Evolutionary conservation across 2,113 vertebrate species (phyloP), one percentile per base, ranked within the genome.

Genomic region (Loxodonta africana): DNA sequence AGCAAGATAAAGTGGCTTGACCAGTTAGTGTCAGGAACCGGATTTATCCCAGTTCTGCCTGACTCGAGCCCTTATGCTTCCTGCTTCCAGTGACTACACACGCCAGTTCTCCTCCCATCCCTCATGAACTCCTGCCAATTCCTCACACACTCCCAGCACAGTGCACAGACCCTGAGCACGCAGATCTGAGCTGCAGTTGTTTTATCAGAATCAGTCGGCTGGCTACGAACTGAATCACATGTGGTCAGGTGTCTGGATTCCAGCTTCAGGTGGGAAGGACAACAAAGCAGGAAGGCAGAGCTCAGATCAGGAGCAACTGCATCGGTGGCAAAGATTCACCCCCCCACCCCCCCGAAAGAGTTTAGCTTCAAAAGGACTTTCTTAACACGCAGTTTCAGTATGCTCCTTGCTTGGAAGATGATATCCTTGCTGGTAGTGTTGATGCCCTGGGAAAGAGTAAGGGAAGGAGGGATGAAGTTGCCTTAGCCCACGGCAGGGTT

Each of bases 381-480:
- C 15, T 26, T 11, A 57, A 62, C 0, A 7, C 10, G 6, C 12
- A 74, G 0, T 26, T 65, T 7, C 21, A 8, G 0, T 0, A 0
- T 4, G 1, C 25, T 14, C 21, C n/a, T 0, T 28, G 44, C 3
- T 5, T 26, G 11, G 3, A 0, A 1, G 1, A 1, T 0, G 30
- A 87, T 91, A 0, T 80, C 10, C 1, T 2, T 0, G 25, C 88
- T 91, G 23, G 0, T 0, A 20, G 7, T 80, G 44, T 91, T 12
- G 21, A 9, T 0, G 2, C 0, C 0, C 94, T 91, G 57, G 51
- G 9, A 95, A 71, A 73, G 18, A 94, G 25, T 1, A 73, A 77
- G 78, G 73, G 1, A 30, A 28, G 1, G 12, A 14, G 2, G 30
- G 44, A 51, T 17, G 53, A 51, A 62, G 60, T 11, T 71, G 85